Evolutionary conservation across 2,113 vertebrate genomes (phyloP).

Genomic region (Atractosteus spatula): DNA sequence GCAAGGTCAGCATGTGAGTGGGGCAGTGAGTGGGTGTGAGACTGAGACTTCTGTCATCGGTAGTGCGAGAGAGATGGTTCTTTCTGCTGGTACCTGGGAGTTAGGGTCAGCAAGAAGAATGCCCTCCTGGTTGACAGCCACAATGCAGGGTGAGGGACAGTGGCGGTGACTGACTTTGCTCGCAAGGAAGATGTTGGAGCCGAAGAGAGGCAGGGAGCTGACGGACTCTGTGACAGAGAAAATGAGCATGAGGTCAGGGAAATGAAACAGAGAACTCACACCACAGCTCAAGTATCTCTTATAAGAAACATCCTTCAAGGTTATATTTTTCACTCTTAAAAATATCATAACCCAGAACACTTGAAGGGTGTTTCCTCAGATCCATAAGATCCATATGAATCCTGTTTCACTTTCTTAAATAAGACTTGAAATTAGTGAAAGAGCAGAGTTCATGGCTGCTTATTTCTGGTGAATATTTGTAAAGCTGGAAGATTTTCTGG

Average conservation of each 20-base stretch:
- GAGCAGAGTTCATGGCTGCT: too few species aligned
- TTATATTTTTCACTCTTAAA: too few species aligned
- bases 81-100: constrained; percentile 67
- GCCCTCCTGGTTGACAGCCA: constrained; percentile 70
- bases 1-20: not conserved
- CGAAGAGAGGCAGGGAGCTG: constrained; percentile 72
- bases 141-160: constrained; percentile 62
- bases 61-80: too few species aligned
- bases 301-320: too few species aligned
- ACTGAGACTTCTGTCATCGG: not conserved
- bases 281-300: too few species aligned
- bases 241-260: constrained; percentile 25
- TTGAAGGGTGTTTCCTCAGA: too few species aligned
- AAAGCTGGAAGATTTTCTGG: too few species aligned
- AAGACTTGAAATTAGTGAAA: too few species aligned
- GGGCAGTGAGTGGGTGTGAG: not conserved
- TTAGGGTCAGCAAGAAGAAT: constrained; percentile 63
- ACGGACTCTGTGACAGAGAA: constrained; percentile 59
- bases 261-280: not conserved
- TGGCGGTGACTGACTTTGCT: constrained; percentile 62
- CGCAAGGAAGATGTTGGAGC: constrained; percentile 66
- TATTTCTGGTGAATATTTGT: too few species aligned
- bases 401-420: too few species aligned
- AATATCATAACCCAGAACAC: too few species aligned
- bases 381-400: too few species aligned